Base-by-base conservation (phyloP, 2,888 invertebrate species). In the Athripsodes cinereus region DNA sequence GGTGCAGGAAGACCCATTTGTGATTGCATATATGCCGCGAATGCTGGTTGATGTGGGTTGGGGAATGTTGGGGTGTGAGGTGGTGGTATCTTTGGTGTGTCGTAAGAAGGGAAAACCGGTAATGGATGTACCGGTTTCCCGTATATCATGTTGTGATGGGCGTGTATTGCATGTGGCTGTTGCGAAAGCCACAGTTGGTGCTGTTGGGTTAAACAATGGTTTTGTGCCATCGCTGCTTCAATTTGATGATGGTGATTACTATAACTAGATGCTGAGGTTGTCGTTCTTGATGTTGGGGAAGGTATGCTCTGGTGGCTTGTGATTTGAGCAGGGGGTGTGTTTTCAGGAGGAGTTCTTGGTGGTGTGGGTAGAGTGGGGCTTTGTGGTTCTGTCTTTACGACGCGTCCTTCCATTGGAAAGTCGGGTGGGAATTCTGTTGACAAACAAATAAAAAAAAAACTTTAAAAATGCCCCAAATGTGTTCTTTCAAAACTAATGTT, bases 331-430 rank as follows among this genome's bases (percentile, higher is more conserved):
- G 70, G 74, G 11, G 31, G 34, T 52, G 34, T 46, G 51, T 13
- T 78, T 19, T 81, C 86, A 54, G 87, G 87, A 68, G 88, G 87
- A 66, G 87, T 87, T 66, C 84, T 85, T 13, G 88, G 88, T 47
- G 88, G 87, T 65, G 88, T 88, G 65, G 87, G 76, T 66, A 88
- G 77, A 57, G 84, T 83, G 53, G 74, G 75, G 46, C 73, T 73
- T 58, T 81, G 80, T 64, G 82, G 74, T 70, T 84, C 84, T 58
- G 81, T 74, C 69, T 84, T 84, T 13, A 40, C 40, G 40, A 40
- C 40, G 40, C 40, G 40, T 40, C 40, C 40, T 40, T 40, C 40
- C 40, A 40, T 40, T 16, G 40, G 40, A 40, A 40, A 68, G 59
- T 78, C 78, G 68, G 80, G 80, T 58, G 83, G 78, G 22, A 79